Evolutionary conservation across 2,888 invertebrate genomes (phyloP).

Genomic region (Acanthosepion lycidas): DNA sequence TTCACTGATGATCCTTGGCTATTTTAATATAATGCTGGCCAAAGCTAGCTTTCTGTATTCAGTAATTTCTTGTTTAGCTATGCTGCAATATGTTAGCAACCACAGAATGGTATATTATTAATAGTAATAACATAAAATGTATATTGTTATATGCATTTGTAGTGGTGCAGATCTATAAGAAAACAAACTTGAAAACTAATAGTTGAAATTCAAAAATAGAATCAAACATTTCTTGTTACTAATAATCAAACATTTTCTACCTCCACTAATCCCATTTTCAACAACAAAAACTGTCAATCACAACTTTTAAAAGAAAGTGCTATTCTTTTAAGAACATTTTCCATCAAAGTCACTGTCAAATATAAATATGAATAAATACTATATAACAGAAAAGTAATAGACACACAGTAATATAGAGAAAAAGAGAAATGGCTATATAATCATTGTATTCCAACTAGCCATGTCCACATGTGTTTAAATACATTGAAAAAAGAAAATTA

Average conservation of each 20-base stretch:
- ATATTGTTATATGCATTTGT: neutral
- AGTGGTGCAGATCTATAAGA: neutral
- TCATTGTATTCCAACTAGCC: neutral
- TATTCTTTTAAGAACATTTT: neutral
- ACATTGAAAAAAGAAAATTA: neutral
- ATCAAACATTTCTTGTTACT: neutral
- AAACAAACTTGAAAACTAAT: neutral
- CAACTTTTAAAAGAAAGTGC: too few species aligned
- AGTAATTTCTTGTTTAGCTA: too few species aligned
- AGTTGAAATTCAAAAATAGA: neutral
- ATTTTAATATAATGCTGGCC: too few species aligned
- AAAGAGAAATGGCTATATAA: neutral
- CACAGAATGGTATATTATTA: neutral
- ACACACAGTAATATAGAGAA: neutral
- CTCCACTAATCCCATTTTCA: neutral
- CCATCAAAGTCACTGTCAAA: neutral
- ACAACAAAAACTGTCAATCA: neutral
- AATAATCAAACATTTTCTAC: neutral
- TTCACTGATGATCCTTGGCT: too few species aligned
- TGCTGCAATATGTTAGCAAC: too few species aligned
- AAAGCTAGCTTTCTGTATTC: too few species aligned
- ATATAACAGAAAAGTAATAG: neutral
- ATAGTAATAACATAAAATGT: neutral
- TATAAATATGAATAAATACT: constrained; percentile 1
- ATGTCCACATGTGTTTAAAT: neutral